phyloP scores from a whole-genome alignment of 2,797 vertebrate genomes.

The Poliocrania exsul region DNA sequence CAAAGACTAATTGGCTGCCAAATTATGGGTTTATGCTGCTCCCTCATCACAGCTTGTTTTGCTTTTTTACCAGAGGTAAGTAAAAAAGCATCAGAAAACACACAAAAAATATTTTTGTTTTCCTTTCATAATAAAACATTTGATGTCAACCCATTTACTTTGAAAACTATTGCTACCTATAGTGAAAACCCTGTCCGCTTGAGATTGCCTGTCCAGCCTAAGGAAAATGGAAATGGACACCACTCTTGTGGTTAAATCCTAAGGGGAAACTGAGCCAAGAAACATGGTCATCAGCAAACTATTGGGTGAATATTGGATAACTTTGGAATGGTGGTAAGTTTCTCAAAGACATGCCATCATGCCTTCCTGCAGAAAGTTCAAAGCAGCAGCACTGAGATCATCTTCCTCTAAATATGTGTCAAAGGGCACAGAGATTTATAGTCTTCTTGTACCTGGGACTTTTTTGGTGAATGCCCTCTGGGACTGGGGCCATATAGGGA shows the following conservation, averaged over 20 bases:
- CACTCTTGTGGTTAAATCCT: not conserved
- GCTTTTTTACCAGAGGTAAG: conserved; percentile 56
- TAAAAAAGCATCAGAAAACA: conserved; percentile 70
- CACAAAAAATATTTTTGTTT: conserved; percentile 66
- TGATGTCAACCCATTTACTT: conserved; percentile 51
- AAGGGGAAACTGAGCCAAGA: not conserved
- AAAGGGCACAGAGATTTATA: not conserved
- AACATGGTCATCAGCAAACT: not conserved
- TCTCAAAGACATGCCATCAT: not conserved
- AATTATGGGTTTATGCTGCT: conserved; percentile 75
- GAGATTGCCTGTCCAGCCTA: not conserved
- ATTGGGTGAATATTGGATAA: not conserved
- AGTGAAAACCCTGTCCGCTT: not conserved
- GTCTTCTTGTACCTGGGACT: not conserved
- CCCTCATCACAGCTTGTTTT: conserved; percentile 47
- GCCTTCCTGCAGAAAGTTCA: not conserved
- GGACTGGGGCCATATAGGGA: not conserved
- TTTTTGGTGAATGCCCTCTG: not conserved
- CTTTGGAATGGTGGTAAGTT: not conserved
- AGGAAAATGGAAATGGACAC: not conserved
- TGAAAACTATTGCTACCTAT: conserved; percentile 33
- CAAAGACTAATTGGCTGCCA: conserved; percentile 80
- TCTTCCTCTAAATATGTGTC: not conserved
- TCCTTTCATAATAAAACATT: conserved; percentile 70
- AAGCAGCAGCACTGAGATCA: not conserved